Base-by-base conservation (phyloP, 2,888 invertebrate genomes). In the Luperina nickerlii region DNA sequence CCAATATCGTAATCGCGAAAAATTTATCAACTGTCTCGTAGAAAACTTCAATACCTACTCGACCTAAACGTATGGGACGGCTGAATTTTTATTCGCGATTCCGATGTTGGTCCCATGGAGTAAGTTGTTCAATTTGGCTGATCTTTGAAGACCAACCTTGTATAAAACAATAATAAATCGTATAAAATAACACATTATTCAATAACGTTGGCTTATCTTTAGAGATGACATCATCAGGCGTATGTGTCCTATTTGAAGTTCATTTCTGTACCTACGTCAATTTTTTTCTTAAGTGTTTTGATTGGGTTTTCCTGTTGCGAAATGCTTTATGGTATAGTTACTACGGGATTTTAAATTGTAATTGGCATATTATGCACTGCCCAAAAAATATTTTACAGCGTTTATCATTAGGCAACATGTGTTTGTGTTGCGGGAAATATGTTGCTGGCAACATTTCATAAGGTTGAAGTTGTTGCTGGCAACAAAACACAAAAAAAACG, bases 191-290 rank as follows among this genome's bases (percentile, higher is more conserved):
- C 48, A 48, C 57, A 57, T 4, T 24, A 57, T 71, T 78, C 38
- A 71, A 67, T 67, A 70, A 66, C 15, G n/a, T 18, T 67, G 18
- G 60, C 18, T 67, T 81, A 69, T 84, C 80, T 66, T 70, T 57
- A 38, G 66, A 54, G 4, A 42, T 81, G 81, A 81, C 85, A 67
- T 81, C 81, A 81, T 69, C 54, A n/a, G 27, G 13, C 32, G 62
- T 27, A 13, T 45, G 15, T 66, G 79, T 15, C 0, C 38, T 84
- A 66, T 42, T 42, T 62, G 7, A 38, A 42, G 38, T 79, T 45
- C 71, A 71, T 84, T 67, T 78, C n/a, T 83, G 62, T 68, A 48
- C 24, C 8, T 57, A 20, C 24, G 2, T 66, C 38, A n/a, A 54
- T 60, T 54, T 78, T 62, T 54, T 70, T 78, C 70, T 84, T 62